A percentile compares a stretch with the other conserved stretches of the same genome.
These are phyloP conservation scores for Tanypteryx hageni DNA, from an alignment of 2,888 invertebrate species.

Conservation along the genomic window DNA sequence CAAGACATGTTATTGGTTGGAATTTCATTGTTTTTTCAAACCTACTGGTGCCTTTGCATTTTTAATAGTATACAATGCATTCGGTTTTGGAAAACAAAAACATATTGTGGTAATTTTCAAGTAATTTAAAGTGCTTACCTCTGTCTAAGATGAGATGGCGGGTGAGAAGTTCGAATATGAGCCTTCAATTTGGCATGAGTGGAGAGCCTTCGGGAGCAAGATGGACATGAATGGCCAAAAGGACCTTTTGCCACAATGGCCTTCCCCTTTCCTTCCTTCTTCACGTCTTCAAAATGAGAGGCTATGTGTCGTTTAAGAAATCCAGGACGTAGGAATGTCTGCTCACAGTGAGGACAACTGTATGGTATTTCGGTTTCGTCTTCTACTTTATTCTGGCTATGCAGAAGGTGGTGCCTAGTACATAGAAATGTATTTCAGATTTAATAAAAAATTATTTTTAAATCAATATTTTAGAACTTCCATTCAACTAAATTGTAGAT, in stretches of 20 bases:
- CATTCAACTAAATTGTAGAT: no score
- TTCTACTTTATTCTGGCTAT: slow-evolving; percentile 52
- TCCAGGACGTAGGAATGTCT: slow-evolving; percentile 66
- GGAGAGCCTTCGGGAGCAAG: slow-evolving; percentile 32
- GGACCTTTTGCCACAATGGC: not conserved
- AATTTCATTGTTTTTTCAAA: no score
- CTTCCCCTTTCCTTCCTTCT: slow-evolving; percentile 44
- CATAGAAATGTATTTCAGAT: not conserved
- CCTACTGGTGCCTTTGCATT: no score
- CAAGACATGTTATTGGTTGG: no score
- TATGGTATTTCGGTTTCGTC: not conserved
- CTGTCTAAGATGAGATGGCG: slow-evolving; percentile 18
- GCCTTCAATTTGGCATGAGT: slow-evolving; percentile 59
- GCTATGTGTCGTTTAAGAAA: slow-evolving; percentile 65
- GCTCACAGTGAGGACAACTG: slow-evolving; percentile 66
- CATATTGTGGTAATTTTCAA: no score
- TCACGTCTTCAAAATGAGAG: slow-evolving; percentile 60
- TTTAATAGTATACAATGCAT: no score
- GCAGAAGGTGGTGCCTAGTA: slow-evolving; percentile 65
- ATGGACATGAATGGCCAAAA: not conserved
- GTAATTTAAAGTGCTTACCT: slow-evolving; percentile 25
- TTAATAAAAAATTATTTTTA: no score
- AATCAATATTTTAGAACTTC: no score
- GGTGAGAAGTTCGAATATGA: slow-evolving; percentile 64
- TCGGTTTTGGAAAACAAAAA: no score